Conservation (phyloP, 2,113 vertebrate species). For the Eulacestoma nigropectus region DNA sequence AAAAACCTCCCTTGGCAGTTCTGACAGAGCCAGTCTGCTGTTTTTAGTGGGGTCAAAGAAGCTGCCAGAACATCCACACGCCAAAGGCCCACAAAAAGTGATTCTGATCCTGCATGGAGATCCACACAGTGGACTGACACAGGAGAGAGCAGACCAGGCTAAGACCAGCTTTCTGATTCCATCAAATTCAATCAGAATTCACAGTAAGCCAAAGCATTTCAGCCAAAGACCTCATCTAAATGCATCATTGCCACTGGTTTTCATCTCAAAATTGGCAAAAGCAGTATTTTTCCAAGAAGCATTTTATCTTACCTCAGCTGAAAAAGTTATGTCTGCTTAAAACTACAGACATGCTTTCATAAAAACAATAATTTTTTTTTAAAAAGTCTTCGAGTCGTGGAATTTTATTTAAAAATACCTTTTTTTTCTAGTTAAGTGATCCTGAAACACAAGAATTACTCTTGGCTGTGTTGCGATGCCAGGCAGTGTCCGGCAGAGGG, state of each 20-base stretch:
- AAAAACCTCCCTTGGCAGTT: background rate
- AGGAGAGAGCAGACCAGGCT: background rate
- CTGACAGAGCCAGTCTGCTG: background rate
- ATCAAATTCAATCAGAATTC: background rate
- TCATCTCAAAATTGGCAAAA: background rate
- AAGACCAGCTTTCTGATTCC: background rate
- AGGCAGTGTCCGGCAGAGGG: background rate
- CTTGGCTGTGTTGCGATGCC: background rate
- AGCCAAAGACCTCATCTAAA: background rate
- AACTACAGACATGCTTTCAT: background rate
- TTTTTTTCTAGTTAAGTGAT: background rate
- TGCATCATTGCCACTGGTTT: background rate
- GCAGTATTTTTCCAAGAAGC: background rate
- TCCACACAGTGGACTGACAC: rapidly evolving
- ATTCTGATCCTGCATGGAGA: rapidly evolving
- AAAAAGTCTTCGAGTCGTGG: rapidly evolving
- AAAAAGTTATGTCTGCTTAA: background rate
- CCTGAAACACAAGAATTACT: background rate
- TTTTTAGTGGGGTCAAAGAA: background rate
- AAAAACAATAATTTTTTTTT: background rate
- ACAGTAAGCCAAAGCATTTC: background rate
- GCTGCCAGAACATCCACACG: background rate
- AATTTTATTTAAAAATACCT: background rate
- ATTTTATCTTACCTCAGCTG: background rate
- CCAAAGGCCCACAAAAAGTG: background rate